A percentile compares a stretch with the other conserved stretches of the same genome.
These are phyloP conservation scores for Prenolepis imparis DNA, from an alignment of 2,888 invertebrate species.

Conservation along the genomic window DNA sequence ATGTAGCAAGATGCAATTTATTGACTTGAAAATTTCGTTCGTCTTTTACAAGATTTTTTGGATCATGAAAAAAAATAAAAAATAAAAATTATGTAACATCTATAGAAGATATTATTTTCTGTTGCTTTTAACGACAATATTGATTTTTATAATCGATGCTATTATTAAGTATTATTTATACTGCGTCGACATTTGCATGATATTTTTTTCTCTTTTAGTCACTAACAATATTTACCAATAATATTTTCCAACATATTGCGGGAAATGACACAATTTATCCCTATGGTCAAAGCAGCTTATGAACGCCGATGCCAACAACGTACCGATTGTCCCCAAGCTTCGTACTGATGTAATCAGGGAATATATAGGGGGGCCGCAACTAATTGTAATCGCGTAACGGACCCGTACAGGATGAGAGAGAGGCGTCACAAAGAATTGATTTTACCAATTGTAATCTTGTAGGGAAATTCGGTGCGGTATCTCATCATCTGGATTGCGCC, in stretches of 20 bases:
- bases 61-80: background rate
- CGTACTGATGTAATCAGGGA: conserved; percentile 72
- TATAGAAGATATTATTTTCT: background rate
- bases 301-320: conserved; percentile 68
- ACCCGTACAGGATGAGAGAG: conserved; percentile 60
- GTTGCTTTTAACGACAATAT: background rate
- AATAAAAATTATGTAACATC: background rate
- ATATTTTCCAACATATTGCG: conserved; percentile 18
- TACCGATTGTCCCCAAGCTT: conserved; percentile 70
- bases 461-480: conserved; percentile 58
- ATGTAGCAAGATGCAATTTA: background rate
- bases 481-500: conserved; percentile 43
- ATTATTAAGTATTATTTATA: background rate
- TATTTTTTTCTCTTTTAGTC: background rate
- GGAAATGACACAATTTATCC: conserved; percentile 61
- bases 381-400: conserved; percentile 76
- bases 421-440: conserved; percentile 71
- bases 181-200: background rate
- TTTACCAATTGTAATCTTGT: conserved; percentile 71
- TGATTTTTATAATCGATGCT: background rate
- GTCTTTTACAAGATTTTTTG: background rate
- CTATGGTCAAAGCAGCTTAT: conserved; percentile 59
- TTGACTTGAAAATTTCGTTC: background rate
- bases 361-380: conserved; percentile 66
- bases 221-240: background rate